These are phyloP conservation scores for Mystacornis crossleyi DNA, from an alignment of 2,113 vertebrate genomes.

Conservation along the genomic window DNA sequence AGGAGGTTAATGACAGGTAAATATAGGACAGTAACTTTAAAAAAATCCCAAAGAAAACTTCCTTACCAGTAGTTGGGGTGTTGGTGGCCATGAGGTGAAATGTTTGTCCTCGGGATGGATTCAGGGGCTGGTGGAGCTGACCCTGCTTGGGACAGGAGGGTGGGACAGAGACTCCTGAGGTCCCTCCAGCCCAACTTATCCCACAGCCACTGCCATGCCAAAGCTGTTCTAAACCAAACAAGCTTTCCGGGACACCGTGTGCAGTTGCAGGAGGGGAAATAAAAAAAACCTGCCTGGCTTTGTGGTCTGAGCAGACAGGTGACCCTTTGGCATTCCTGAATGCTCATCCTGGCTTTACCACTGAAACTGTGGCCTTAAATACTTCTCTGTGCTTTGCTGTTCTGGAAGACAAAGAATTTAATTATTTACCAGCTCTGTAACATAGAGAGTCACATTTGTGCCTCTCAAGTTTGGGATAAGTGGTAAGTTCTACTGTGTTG, in stretches of 20 bases:
- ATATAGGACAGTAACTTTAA: background rate
- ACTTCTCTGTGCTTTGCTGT: background rate
- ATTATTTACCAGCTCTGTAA: background rate
- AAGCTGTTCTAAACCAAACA: background rate
- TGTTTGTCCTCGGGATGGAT: fast-evolving
- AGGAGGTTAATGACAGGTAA: background rate
- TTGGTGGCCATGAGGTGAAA: background rate
- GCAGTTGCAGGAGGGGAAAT: background rate
- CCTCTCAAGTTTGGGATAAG: background rate
- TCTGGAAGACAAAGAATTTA: background rate
- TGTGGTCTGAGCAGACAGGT: background rate
- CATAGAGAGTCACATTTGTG: background rate
- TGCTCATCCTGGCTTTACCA: background rate
- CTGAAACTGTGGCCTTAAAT: background rate
- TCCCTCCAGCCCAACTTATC: background rate
- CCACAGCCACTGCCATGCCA: background rate
- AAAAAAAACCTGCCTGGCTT: background rate
- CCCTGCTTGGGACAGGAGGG: background rate
- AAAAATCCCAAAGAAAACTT: background rate
- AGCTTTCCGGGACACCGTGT: background rate
- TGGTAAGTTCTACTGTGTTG: background rate
- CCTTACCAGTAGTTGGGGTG: background rate
- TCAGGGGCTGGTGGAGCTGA: background rate
- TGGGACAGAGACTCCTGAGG: background rate
- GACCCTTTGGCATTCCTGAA: background rate